Evolutionary conservation across 1,140 invertebrate genomes (phyloP).

Genomic region (Pogonus chalceus): DNA sequence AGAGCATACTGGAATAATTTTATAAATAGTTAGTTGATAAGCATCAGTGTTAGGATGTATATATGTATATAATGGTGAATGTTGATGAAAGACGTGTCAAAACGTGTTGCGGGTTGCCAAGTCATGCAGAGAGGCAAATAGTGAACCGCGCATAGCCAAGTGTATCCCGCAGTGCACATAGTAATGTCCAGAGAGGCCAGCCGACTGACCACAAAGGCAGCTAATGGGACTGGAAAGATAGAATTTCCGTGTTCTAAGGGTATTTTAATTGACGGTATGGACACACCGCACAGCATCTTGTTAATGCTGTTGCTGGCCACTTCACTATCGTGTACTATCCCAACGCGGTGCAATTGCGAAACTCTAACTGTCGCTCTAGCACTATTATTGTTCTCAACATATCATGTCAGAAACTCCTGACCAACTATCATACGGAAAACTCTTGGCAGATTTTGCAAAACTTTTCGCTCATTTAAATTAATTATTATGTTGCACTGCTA

Average conservation of each 20-base stretch:
- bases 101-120: no score
- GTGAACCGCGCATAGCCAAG: not conserved
- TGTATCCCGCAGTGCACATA: not conserved
- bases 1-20: no score
- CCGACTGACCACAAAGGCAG: conserved; percentile 1
- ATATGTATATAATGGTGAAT: not conserved
- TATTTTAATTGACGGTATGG: conserved; percentile 7
- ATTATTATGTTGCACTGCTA: no score
- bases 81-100: no score
- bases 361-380: not conserved
- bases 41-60: no score
- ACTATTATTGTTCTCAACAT: not conserved
- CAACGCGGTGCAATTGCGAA: no score
- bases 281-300: conserved; percentile 2
- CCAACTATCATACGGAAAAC: no score
- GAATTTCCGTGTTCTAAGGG: conserved; percentile 3
- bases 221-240: conserved; percentile 1
- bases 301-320: not conserved
- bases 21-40: no score
- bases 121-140: not conserved
- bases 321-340: not conserved
- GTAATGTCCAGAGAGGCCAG: not conserved
- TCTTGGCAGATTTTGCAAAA: no score
- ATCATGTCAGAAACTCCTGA: no score
- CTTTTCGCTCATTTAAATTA: no score